Percentiles rank a stretch among this genome's conserved stretches.
Conservation (phyloP, 1,140 invertebrate species). For the Bombus breviceps region DNA sequence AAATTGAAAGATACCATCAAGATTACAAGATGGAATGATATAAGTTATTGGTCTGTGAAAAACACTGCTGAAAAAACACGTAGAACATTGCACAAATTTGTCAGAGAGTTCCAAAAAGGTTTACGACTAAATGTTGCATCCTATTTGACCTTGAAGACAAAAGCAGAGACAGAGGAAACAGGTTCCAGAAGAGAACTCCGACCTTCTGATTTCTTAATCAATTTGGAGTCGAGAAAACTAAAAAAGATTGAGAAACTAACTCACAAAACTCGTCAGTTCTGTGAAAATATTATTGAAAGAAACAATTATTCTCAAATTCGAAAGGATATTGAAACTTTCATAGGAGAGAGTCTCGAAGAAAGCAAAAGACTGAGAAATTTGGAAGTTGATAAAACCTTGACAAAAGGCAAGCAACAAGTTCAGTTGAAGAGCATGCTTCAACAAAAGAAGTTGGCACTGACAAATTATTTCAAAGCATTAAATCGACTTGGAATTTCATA, state of each 20-base stretch:
- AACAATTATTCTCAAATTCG: conserved; percentile 85
- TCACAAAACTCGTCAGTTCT: conserved; percentile 85
- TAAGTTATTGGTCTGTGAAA: conserved; percentile 97
- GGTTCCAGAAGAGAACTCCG: not conserved
- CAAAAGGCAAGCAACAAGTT: conserved; percentile 90
- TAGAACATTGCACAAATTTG: conserved; percentile 92
- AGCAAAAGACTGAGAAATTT: conserved; percentile 85
- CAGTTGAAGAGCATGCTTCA: conserved; percentile 92
- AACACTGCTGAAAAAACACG: conserved; percentile 94
- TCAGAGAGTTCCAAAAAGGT: conserved; percentile 89
- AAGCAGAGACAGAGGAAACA: conserved; percentile 14
- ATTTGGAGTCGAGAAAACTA: not conserved
- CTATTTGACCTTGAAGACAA: conserved; percentile 70
- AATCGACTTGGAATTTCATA: conserved; percentile 90
- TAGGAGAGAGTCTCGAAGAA: conserved; percentile 86
- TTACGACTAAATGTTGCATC: conserved; percentile 78
- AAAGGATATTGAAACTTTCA: conserved; percentile 85
- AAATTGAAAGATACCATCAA: conserved; percentile 97
- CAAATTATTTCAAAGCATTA: conserved; percentile 92
- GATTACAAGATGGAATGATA: conserved; percentile 97
- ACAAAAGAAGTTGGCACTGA: conserved; percentile 91
- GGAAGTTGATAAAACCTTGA: conserved; percentile 85
- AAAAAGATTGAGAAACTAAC: conserved; percentile 78
- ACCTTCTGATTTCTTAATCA: not conserved
- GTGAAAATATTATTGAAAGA: conserved; percentile 84